Evolutionary conservation across 2,888 invertebrate species (phyloP), one percentile per base, ranked within the genome.

Genomic region (Alsophila aescularia): DNA sequence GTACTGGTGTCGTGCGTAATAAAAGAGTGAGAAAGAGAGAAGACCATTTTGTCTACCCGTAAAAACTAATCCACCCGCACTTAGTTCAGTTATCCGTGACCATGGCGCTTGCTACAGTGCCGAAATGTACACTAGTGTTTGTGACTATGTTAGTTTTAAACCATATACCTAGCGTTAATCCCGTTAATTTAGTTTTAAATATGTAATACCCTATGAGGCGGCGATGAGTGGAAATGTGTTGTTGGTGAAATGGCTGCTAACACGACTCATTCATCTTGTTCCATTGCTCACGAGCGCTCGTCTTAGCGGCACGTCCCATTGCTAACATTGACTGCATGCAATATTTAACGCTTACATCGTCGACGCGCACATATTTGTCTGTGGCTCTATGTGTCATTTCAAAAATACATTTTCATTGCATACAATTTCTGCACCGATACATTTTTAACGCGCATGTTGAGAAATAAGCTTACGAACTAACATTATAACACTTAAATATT

Each of bases 281-380:
- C 79, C 79, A 85, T 85, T 83, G 81, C 76, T 85, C 79, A 78
- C 80, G 70, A 77, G 77, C 76, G 84, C 81, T 87, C 83, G 82
- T 83, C 74, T 81, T 89, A 87, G 86, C 77, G 77, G 88, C 90
- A 91, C 90, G 84, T 81, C 77, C 84, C 85, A 85, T 84, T 75
- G 90, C 90, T 85, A 86, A 82, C 71, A 82, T 88, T 90, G 91
- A 90, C 91, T 89, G 91, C 91, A 90, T 91, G 90, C 91, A 91
- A 90, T 91, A 90, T 90, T 91, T 90, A 90, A 88, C 76, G 90
- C 91, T 90, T 90, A 71, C 70, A 77, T 76, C 75, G 79, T 72
- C 74, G 70, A 76, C 76, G 85, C 76, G 83, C 85, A 83, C 77
- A 77, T 72, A 72, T 81, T 83, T 71, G 69, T 79, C 86, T 81